phyloP scores from a whole-genome alignment of 1,140 invertebrate species.

The Luehdorfia chinensis region DNA sequence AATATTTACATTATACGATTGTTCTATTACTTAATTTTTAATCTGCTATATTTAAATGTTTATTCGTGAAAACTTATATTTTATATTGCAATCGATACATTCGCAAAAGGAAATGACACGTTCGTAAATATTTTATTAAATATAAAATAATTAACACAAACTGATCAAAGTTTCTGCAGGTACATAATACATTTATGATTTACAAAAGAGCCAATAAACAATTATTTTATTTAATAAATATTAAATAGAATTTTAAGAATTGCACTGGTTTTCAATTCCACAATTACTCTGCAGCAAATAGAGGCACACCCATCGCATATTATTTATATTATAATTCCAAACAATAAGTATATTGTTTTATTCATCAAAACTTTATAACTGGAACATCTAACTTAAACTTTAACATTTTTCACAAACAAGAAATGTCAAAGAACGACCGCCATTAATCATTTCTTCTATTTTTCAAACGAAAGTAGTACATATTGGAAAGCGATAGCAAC shows the following conservation, averaged over 20 bases:
- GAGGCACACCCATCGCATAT: slow-evolving; percentile 11
- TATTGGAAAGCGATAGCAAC: slow-evolving; percentile 32
- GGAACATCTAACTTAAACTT: slow-evolving; percentile 31
- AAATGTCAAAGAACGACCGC: slow-evolving; percentile 62
- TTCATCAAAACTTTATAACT: slow-evolving; percentile 48
- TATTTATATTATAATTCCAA: slow-evolving; percentile 14
- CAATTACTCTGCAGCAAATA: neutral
- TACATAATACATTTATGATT: too few relatives aligned
- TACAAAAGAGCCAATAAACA: too few relatives aligned
- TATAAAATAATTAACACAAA: too few relatives aligned
- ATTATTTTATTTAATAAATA: too few relatives aligned
- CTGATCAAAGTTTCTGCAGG: too few relatives aligned
- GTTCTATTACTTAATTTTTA: neutral
- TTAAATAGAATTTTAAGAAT: slow-evolving; percentile 11
- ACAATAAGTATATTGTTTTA: slow-evolving; percentile 43
- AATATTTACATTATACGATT: neutral
- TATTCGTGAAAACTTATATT: too few relatives aligned
- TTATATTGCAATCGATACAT: too few relatives aligned
- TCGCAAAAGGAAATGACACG: too few relatives aligned
- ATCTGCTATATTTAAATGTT: too few relatives aligned
- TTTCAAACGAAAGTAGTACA: slow-evolving; percentile 24
- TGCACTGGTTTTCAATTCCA: slow-evolving; percentile 11
- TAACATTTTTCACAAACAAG: slow-evolving; percentile 39
- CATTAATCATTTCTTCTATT: slow-evolving; percentile 48
- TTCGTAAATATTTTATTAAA: too few relatives aligned